phyloP scores from a whole-genome alignment of 2,113 vertebrate species.

The Saimiri boliviensis region DNA sequence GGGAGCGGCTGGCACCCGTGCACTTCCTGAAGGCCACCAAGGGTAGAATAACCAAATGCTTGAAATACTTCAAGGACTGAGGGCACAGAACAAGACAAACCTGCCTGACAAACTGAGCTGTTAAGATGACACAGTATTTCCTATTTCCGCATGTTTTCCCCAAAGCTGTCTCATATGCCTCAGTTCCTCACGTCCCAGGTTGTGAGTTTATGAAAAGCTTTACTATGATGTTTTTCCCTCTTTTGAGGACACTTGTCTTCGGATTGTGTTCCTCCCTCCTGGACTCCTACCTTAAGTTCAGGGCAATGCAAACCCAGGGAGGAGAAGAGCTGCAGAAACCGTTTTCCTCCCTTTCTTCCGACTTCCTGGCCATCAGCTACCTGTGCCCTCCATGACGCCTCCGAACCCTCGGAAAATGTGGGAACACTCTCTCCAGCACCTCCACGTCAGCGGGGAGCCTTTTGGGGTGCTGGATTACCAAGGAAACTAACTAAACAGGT shows the following conservation, averaged over 20 bases:
- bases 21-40: not conserved
- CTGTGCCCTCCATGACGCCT: rapidly evolving
- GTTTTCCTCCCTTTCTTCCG: too few species aligned
- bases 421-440: too few species aligned
- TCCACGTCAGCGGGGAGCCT: rapidly evolving
- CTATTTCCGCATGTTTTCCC: not conserved
- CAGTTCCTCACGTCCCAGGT: not conserved
- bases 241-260: not conserved
- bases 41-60: not conserved
- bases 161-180: not conserved
- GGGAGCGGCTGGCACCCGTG: not conserved
- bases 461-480: not conserved
- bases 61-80: not conserved
- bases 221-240: not conserved
- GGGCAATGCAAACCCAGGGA: not conserved
- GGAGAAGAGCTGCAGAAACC: not conserved
- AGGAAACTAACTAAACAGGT: not conserved
- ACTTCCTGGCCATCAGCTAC: not conserved
- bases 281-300: not conserved
- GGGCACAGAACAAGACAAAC: not conserved
- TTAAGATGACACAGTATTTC: not conserved
- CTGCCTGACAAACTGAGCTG: not conserved
- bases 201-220: not conserved
- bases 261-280: not conserved
- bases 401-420: not conserved